Base-by-base conservation (phyloP, 1,140 invertebrate genomes). In the Chionoecetes opilio region DNA sequence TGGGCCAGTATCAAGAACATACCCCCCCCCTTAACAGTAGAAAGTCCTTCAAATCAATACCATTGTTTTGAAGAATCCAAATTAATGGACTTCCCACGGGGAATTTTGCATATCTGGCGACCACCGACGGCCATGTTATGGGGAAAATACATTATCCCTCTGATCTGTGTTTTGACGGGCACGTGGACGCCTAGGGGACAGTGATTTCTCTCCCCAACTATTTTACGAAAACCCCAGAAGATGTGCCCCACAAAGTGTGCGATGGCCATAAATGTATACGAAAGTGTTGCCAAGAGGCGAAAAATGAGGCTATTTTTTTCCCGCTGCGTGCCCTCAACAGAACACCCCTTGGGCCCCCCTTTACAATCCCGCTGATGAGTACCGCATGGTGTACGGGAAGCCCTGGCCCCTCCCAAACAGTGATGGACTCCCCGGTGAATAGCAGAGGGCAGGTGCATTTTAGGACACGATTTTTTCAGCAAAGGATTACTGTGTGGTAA, bases 1-100 rank as follows among this genome's bases (percentile, higher is more conserved):
- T 91, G 88, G 82, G 38, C 88, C n/a, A 21, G 53, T 63, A 91
- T 94, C n/a, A 53, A 82, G 34, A 94, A 84, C 75, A 35, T 91
- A 14, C 5, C 53, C 17, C 46, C 34, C 35, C 35, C 63, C 9
- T 34, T 94, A 26, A 34, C 5, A 8, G 89, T 34, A 9, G 11
- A 9, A 31, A 46, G 82, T 35, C 85, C 93, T 9, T 93, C 38
- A 89, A 26, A 41, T n/a, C 85, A 31, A 9, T 93, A 8, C 31
- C 86, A 37, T n/a, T 93, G 3, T 17, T 32, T 46, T 14, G 14
- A 31, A 38, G 46, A 75, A 14, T 93, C 93, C 2, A n/a, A 89
- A 21, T 82, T 93, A 82, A 3, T 82, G 21, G 11, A 14, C 17
- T 88, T 35, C 85, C 93, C 3, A 35, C 9, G 2, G 93, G n/a